Conservation (phyloP, 2,888 invertebrate species). For the Eupsilia transversa region DNA sequence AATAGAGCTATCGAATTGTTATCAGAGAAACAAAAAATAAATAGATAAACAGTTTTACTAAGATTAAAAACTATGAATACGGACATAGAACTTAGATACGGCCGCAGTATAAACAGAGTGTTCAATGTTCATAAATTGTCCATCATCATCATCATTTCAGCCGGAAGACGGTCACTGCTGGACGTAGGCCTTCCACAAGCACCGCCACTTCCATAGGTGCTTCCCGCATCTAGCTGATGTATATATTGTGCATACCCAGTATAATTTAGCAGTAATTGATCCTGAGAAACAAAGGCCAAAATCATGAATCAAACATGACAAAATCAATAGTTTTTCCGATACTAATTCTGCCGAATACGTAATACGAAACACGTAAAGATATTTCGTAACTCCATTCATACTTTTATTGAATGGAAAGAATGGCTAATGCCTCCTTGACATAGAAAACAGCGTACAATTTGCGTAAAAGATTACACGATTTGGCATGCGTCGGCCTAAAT, state of each 20-base stretch:
- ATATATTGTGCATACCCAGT: background rate
- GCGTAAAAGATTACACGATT: constrained; percentile 51
- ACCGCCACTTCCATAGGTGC: no score
- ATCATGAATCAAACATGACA: no score
- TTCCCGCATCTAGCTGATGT: no score
- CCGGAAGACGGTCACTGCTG: no score
- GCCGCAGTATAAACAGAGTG: no score
- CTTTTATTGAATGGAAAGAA: constrained; percentile 64
- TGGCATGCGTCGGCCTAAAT: constrained; percentile 51
- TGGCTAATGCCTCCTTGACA: constrained; percentile 64
- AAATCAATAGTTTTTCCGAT: constrained; percentile 3
- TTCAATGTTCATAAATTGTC: background rate
- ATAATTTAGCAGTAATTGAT: background rate
- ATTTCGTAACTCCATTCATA: constrained; percentile 68
- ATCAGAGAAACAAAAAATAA: constrained; percentile 2
- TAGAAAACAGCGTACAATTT: constrained; percentile 50
- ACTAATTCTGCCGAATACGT: background rate
- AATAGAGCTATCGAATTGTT: constrained; percentile 16
- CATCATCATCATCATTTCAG: no score
- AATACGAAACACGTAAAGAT: background rate
- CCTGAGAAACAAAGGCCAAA: background rate
- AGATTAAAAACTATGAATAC: constrained; percentile 39
- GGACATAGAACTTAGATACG: constrained; percentile 4
- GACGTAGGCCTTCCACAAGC: no score
- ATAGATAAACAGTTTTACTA: no score